Percentiles rank a stretch among this genome's conserved stretches.
phyloP scores from a whole-genome alignment of 2,888 invertebrate species.

The Trissonchulus latispiculum region DNA sequence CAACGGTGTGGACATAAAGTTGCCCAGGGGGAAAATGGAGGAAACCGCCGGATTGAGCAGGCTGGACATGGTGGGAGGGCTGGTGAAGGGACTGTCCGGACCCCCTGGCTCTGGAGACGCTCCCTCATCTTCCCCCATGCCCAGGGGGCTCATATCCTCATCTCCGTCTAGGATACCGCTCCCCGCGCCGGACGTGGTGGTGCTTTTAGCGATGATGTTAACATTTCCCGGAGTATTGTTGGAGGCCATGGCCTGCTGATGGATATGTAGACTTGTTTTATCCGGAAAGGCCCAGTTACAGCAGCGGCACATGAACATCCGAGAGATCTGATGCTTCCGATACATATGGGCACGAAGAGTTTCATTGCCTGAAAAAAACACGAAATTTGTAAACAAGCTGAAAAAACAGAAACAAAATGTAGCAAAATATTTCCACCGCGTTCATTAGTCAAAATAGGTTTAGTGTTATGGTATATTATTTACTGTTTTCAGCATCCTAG shows the following conservation, averaged over 20 bases:
- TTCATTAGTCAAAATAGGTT: no score
- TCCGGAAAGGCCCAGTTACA: slow-evolving; percentile 42
- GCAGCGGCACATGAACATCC: slow-evolving; percentile 44
- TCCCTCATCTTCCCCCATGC: neutral
- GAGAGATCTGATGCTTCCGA: slow-evolving; percentile 39
- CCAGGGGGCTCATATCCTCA: neutral
- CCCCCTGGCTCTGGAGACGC: neutral
- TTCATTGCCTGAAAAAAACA: slow-evolving; percentile 42
- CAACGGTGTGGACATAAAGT: no score
- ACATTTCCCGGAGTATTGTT: slow-evolving; percentile 23
- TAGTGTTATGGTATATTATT: no score
- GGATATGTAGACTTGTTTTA: slow-evolving; percentile 36
- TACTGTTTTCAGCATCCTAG: no score
- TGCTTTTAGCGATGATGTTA: slow-evolving; percentile 23
- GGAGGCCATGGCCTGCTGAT: slow-evolving; percentile 31
- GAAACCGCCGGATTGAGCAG: no score
- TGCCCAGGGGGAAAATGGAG: no score
- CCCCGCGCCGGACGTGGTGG: slow-evolving; percentile 17
- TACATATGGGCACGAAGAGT: slow-evolving; percentile 42
- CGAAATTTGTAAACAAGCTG: no score
- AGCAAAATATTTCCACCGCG: no score
- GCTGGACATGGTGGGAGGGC: neutral
- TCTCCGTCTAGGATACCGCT: neutral
- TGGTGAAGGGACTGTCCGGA: neutral
- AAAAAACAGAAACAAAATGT: no score